Evolutionary conservation across 1,140 invertebrate genomes (phyloP).

Genomic region (Philaenus spumarius): DNA sequence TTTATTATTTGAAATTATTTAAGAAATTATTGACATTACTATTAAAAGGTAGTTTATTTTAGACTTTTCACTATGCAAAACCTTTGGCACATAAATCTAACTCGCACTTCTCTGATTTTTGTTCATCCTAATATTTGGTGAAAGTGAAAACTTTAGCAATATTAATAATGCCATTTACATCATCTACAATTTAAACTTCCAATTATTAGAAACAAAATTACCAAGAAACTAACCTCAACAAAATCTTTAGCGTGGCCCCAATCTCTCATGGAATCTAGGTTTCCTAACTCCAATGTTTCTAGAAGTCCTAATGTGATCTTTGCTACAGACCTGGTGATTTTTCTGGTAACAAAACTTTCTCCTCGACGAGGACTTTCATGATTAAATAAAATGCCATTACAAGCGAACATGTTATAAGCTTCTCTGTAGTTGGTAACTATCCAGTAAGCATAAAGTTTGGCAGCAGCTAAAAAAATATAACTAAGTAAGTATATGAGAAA

Average conservation of each 20-base stretch:
- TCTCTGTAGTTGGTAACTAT: slow-evolving; percentile 98
- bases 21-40: too few relatives aligned
- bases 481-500: too few relatives aligned
- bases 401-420: slow-evolving; percentile 96
- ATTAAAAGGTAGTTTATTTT: too few relatives aligned
- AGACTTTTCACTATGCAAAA: too few relatives aligned
- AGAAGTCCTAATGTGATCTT: slow-evolving; percentile 89
- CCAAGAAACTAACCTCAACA: slow-evolving; percentile 71
- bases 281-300: slow-evolving; percentile 86
- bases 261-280: slow-evolving; percentile 92
- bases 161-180: too few relatives aligned
- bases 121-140: too few relatives aligned
- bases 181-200: too few relatives aligned
- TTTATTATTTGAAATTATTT: too few relatives aligned
- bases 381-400: slow-evolving; percentile 98
- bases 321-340: slow-evolving; percentile 95
- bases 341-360: slow-evolving; percentile 98
- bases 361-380: slow-evolving; percentile 97
- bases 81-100: too few relatives aligned
- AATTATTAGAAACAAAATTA: too few relatives aligned
- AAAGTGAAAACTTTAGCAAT: too few relatives aligned
- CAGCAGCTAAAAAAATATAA: slow-evolving; percentile 63
- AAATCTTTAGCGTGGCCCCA: slow-evolving; percentile 99
- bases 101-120: too few relatives aligned
- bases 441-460: slow-evolving; percentile 99